Base-by-base conservation (phyloP, 92 coral and sea anemone species). In the Epizoanthus illoricatus region DNA sequence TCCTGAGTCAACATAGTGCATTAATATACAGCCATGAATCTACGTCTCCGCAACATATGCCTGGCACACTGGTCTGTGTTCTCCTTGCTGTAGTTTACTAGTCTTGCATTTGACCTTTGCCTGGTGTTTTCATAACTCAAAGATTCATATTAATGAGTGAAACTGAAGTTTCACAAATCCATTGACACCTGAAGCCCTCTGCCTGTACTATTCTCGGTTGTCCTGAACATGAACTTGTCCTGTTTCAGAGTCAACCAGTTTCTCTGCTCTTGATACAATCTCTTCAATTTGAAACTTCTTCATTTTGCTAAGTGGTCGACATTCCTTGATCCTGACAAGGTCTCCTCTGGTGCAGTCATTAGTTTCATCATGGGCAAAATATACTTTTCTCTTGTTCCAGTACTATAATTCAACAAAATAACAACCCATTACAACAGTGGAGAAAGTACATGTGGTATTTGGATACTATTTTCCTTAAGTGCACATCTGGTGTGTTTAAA, bases 371-470 rank as follows among this genome's bases (percentile, higher is more conserved):
- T 97, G 98, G 43, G 98, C 97, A 90, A 97, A 97, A 79, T 93
- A 97, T n/a, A 94, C 98, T 87, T 94, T 97, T 79, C 99, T 90
- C 78, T 97, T 89, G 84, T 97, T 97, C 90, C 94, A 97, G 79
- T 94, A 97, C 99, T 97, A 61, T 9, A 90, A 76, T 76, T 11
- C 6, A 40, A 84, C 62, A 55, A 54, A 19, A 60, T 33, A 36
- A 8, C 20, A 71, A 15, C 12, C 10, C 28, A 41, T 24, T 41
- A 10, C 21, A 45, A 45, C 52, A 45, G 52, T 45, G 52, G 52
- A 45, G 6, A 9, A 45, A 45, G 7, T 73, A 47, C 60, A 52
- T 73, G 79, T 73, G 79, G 79, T 45, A 45, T 45, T 45, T 28
- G 33, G 33, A 28, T 28, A 28, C 33, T 28, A 28, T 28, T 28